Percentiles rank a stretch among this genome's conserved stretches.
Conservation (phyloP, 2,113 vertebrate genomes). For the Phalacrocorax brasilianus region DNA sequence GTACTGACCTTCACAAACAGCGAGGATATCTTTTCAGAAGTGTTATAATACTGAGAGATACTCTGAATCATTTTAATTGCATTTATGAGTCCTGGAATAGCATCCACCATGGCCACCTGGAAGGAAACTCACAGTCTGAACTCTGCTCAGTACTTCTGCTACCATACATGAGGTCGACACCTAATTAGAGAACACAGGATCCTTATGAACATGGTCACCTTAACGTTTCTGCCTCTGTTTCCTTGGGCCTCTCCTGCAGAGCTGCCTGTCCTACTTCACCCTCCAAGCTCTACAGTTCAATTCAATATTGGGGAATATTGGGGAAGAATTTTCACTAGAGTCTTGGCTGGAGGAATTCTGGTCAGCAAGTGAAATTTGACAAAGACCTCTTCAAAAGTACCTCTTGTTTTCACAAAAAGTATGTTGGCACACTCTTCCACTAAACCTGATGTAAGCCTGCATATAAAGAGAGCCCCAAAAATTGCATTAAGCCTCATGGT, state of each 20-base stretch:
- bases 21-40: conserved; percentile 91
- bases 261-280: not conserved
- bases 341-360: not conserved
- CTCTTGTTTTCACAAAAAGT: not conserved
- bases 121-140: conserved; percentile 24
- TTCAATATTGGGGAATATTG: not conserved
- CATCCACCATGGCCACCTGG: conserved; percentile 89
- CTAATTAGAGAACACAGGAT: not conserved
- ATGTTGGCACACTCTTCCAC: not conserved
- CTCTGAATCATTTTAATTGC: conserved; percentile 92
- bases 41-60: conserved; percentile 92
- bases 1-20: conserved; percentile 91
- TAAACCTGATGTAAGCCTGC: not conserved
- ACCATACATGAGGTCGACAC: not conserved
- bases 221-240: not conserved
- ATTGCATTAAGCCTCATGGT: not conserved
- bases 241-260: not conserved
- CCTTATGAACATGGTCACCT: accelerated
- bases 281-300: not conserved
- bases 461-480: not conserved
- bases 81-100: conserved; percentile 90
- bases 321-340: not conserved
- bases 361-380: not conserved
- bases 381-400: not conserved
- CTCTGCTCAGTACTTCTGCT: not conserved